Evolutionary conservation across 1,140 invertebrate species (phyloP).

Genomic region (Gryllus bimaculatus): DNA sequence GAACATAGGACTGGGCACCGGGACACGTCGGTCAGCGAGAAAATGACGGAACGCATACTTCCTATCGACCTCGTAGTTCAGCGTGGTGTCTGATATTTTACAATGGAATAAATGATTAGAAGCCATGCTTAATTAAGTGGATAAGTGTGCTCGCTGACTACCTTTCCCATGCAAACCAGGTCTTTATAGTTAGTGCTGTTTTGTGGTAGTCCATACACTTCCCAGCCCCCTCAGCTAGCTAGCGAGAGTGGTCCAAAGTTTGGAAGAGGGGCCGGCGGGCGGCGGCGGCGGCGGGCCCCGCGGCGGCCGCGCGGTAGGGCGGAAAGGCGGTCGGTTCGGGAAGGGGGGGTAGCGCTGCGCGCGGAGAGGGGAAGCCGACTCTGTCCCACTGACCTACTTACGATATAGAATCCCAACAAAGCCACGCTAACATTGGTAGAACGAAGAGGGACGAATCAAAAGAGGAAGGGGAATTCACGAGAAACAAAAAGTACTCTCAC

Average conservation of each 20-base stretch:
- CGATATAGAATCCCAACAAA: slow-evolving; percentile 6
- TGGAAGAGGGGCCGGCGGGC: slow-evolving; percentile 18
- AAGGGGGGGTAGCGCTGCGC: slow-evolving; percentile 29
- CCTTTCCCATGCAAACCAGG: slow-evolving; percentile 55
- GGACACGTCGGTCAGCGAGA: neutral
- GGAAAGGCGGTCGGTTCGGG: slow-evolving; percentile 6
- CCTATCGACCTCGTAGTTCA: neutral
- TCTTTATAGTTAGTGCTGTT: slow-evolving; percentile 47
- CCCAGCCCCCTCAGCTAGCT: neutral
- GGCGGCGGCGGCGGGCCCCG: slow-evolving; percentile 22
- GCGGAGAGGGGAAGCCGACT: slow-evolving; percentile 34
- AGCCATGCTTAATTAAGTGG: slow-evolving; percentile 56
- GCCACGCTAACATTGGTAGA: neutral
- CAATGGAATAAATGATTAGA: slow-evolving; percentile 54
- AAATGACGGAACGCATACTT: neutral
- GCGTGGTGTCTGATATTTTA: slow-evolving; percentile 42
- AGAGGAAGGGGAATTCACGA: neutral
- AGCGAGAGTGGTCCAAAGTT: slow-evolving; percentile 26
- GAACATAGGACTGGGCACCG: neutral
- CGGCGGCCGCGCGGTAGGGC: slow-evolving; percentile 31
- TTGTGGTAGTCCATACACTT: neutral
- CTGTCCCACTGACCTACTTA: slow-evolving; percentile 57
- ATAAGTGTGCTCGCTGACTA: slow-evolving; percentile 49
- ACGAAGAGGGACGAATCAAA: neutral
- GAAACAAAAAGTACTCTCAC: neutral